Evolutionary conservation across 2,797 vertebrate species (phyloP).

Genomic region (Petrocephalus schoutedeni): DNA sequence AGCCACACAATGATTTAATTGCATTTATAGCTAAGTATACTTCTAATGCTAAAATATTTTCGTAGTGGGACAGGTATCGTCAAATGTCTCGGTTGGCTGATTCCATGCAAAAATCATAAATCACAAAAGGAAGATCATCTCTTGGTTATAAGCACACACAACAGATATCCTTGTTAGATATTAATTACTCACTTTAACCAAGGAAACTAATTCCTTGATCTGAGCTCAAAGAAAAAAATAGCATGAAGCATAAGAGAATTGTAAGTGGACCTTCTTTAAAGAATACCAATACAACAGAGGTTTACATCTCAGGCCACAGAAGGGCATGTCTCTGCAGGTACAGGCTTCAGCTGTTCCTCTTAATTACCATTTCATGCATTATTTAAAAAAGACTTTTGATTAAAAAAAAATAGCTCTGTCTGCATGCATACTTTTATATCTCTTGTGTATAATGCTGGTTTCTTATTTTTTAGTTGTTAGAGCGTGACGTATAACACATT

Average conservation of each 20-base stretch:
- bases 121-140: background rate
- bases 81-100: background rate
- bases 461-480: background rate
- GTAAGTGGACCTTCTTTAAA: background rate
- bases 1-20: background rate
- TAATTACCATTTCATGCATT: background rate
- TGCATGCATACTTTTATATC: background rate
- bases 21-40: background rate
- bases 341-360: background rate
- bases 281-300: background rate
- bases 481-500: background rate
- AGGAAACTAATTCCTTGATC: background rate
- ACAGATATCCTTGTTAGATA: background rate
- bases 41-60: constrained; percentile 1
- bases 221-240: background rate
- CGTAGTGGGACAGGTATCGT: background rate
- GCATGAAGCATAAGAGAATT: background rate
- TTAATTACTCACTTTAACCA: constrained; percentile 3
- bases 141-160: background rate
- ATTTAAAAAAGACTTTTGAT: background rate
- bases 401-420: background rate
- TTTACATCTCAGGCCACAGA: background rate
- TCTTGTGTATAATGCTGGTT: background rate
- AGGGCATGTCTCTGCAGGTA: background rate
- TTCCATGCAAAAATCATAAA: background rate